A percentile compares a stretch with the other conserved stretches of the same genome.
phyloP scores from a whole-genome alignment of 2,113 vertebrate species.

The Petaurus breviceps region DNA sequence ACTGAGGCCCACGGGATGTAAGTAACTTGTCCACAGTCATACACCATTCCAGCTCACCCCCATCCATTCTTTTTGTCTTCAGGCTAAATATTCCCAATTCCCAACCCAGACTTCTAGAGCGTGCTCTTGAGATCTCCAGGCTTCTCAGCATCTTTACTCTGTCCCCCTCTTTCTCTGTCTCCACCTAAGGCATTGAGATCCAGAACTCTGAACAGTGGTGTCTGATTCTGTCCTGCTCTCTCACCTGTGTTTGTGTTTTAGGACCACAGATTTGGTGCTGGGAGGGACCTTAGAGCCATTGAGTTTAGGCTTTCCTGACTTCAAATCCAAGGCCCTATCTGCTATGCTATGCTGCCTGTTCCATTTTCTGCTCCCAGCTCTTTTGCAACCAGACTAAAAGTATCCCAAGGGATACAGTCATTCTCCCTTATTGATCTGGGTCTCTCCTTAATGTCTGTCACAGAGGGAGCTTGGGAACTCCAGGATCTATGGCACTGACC shows the following conservation, averaged over 20 bases:
- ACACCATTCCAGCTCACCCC: background rate
- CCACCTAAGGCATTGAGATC: background rate
- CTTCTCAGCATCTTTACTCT: background rate
- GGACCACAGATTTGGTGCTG: background rate
- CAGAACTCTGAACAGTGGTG: background rate
- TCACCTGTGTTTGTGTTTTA: background rate
- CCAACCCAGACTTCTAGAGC: background rate
- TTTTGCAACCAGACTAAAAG: background rate
- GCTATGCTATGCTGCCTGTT: background rate
- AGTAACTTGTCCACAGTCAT: background rate
- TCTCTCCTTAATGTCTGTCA: background rate
- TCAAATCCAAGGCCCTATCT: background rate
- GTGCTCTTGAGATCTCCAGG: background rate
- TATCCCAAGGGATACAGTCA: background rate
- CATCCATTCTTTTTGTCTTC: background rate
- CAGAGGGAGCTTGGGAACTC: background rate
- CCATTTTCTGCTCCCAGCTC: background rate
- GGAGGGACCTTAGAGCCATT: too few species aligned
- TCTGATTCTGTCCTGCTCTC: background rate
- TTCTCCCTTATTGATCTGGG: background rate
- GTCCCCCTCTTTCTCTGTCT: background rate
- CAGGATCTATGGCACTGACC: conserved; percentile 75
- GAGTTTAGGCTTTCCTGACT: background rate
- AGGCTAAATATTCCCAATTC: background rate
- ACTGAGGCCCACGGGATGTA: background rate